These are phyloP conservation scores for Pelecanoides urinatrix DNA, from an alignment of 2,113 vertebrate genomes.

Conservation along the genomic window DNA sequence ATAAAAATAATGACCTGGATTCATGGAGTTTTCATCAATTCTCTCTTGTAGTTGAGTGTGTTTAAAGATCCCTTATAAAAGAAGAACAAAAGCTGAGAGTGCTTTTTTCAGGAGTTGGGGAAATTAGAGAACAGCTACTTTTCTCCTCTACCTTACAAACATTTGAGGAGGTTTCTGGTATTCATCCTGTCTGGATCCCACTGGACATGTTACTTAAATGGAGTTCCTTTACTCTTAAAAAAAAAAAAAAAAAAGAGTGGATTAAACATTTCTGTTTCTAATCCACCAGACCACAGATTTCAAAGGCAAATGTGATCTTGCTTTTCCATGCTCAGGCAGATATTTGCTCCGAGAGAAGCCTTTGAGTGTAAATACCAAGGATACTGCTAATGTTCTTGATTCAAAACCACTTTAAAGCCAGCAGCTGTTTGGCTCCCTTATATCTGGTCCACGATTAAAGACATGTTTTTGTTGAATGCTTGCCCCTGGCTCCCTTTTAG, in stretches of 20 bases:
- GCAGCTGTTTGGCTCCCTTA: neutral
- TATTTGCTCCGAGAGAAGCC: conserved; percentile 19
- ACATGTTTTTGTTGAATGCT: neutral
- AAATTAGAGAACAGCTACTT: neutral
- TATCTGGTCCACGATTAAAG: neutral
- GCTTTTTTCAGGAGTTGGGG: neutral
- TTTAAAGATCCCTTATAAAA: neutral
- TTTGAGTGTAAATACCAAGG: conserved; percentile 15
- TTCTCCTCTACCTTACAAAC: neutral
- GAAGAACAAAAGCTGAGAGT: neutral
- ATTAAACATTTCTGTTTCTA: conserved; percentile 7
- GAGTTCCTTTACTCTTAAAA: neutral
- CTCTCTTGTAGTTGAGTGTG: neutral
- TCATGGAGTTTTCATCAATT: neutral
- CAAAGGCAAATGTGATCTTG: conserved; percentile 2
- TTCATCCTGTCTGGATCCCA: neutral
- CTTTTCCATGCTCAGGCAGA: neutral
- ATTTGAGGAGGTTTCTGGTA: neutral
- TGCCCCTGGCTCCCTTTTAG: neutral
- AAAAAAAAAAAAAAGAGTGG: too few relatives aligned
- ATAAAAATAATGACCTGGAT: neutral
- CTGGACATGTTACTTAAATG: neutral
- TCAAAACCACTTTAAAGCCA: conserved; percentile 41
- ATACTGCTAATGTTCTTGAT: conserved; percentile 8
- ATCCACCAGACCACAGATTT: neutral